Evolutionary conservation across 2,113 vertebrate genomes (phyloP).

Genomic region (Lycaon pictus): DNA sequence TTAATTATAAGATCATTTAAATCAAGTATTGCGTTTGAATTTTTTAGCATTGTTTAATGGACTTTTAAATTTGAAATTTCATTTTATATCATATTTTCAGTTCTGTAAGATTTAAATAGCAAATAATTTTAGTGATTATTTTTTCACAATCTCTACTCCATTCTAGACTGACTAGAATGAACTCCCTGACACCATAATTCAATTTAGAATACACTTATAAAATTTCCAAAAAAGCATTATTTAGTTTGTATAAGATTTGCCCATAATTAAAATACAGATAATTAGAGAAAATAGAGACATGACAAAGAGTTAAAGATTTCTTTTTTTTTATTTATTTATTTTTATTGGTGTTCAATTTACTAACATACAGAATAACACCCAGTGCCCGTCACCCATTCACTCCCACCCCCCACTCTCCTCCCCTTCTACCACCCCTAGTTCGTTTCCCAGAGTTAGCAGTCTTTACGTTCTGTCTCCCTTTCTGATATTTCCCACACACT

Average conservation of each 20-base stretch:
- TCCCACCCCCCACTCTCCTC: too few relatives aligned
- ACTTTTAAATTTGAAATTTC: background rate
- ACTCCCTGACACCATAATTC: background rate
- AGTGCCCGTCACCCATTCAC: too few relatives aligned
- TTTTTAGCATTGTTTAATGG: background rate
- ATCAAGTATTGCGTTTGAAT: conserved; percentile 56
- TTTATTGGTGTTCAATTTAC: too few relatives aligned
- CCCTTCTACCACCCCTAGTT: too few relatives aligned
- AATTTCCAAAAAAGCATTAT: conserved; percentile 8
- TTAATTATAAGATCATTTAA: conserved; percentile 36
- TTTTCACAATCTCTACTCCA: background rate
- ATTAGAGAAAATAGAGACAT: conserved; percentile 76
- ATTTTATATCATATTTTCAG: conserved; percentile 67
- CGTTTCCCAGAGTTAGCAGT: too few relatives aligned
- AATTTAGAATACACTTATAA: conserved; percentile 17
- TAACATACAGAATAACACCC: too few relatives aligned
- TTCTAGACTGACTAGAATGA: background rate
- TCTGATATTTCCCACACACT: too few relatives aligned
- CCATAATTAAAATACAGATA: conserved; percentile 77
- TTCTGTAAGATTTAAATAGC: background rate
- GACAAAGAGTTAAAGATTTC: conserved; percentile 83
- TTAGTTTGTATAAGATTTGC: conserved; percentile 60
- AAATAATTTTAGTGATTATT: background rate
- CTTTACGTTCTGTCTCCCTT: too few relatives aligned
- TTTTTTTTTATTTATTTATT: too few relatives aligned